phyloP scores from a whole-genome alignment of 1,140 invertebrate species.

The Cyphomyrmex costatus region DNA sequence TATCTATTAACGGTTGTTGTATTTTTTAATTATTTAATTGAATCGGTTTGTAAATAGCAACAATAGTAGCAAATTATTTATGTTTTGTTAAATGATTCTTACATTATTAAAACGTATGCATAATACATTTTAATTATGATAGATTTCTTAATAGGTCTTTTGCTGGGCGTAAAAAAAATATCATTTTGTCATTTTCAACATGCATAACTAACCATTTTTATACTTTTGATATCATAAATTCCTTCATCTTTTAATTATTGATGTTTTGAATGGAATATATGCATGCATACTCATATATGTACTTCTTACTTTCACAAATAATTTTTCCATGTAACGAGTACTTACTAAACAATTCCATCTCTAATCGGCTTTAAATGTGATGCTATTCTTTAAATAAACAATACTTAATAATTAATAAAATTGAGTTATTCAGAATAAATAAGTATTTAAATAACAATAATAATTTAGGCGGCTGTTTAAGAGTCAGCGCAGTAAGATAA shows the following conservation, averaged over 20 bases:
- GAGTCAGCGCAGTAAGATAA: no score
- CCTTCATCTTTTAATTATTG: background rate
- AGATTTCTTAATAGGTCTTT: background rate
- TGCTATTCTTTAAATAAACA: background rate
- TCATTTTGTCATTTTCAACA: background rate
- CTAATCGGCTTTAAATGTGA: background rate
- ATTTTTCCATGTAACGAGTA: background rate
- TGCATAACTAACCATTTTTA: background rate
- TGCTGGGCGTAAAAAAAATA: background rate
- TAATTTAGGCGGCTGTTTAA: no score
- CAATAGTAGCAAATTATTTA: background rate
- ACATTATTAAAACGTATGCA: slow-evolving; percentile 8
- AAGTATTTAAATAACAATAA: no score
- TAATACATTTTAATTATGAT: background rate
- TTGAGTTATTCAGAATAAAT: background rate
- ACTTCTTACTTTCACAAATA: background rate
- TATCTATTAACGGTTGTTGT: background rate
- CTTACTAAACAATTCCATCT: background rate
- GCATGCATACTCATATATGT: slow-evolving; percentile 1
- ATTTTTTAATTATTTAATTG: slow-evolving; percentile 2
- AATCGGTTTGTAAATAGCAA: background rate
- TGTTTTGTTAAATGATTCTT: background rate
- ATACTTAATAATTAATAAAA: background rate
- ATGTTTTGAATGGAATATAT: background rate
- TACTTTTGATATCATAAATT: background rate